Evolutionary conservation across 1,140 invertebrate genomes (phyloP).

Genomic region (Melipona quadrifasciata): DNA sequence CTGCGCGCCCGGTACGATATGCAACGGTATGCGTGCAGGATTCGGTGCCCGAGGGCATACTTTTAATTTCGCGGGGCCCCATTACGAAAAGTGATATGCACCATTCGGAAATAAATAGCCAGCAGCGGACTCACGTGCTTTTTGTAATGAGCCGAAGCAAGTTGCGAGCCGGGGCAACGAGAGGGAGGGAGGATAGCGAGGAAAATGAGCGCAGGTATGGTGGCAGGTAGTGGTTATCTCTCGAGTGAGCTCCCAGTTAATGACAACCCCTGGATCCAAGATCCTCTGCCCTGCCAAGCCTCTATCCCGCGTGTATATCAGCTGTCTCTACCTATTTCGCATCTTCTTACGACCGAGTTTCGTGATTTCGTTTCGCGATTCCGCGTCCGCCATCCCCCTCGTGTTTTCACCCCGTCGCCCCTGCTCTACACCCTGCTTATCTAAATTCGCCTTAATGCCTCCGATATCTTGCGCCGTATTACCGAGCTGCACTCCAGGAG

Average conservation of each 20-base stretch:
- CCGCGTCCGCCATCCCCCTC: constrained; percentile 35
- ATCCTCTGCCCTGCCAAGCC: constrained; percentile 43
- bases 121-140: constrained; percentile 71
- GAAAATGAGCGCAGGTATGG: constrained; percentile 78
- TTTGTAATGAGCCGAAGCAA: constrained; percentile 73
- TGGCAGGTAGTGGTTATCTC: constrained; percentile 82
- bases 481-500: not conserved
- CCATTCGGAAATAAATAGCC: constrained; percentile 71
- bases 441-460: not conserved
- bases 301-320: constrained; percentile 65
- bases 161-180: constrained; percentile 45
- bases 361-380: constrained; percentile 48
- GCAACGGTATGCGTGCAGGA: constrained; percentile 57
- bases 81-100: constrained; percentile 71
- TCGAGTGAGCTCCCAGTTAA: constrained; percentile 81
- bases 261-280: constrained; percentile 76
- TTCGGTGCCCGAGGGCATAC: constrained; percentile 66
- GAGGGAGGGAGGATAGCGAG: constrained; percentile 59
- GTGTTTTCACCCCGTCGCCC: constrained; percentile 33
- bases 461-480: not conserved
- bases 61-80: constrained; percentile 66
- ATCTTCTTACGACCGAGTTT: constrained; percentile 48
- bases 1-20: constrained; percentile 20
- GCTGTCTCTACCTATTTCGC: constrained; percentile 60
- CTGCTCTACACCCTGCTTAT: not conserved